Percentiles rank a stretch among this genome's conserved stretches.
phyloP scores from a whole-genome alignment of 1,140 invertebrate species.

The Holotrichia oblita region DNA sequence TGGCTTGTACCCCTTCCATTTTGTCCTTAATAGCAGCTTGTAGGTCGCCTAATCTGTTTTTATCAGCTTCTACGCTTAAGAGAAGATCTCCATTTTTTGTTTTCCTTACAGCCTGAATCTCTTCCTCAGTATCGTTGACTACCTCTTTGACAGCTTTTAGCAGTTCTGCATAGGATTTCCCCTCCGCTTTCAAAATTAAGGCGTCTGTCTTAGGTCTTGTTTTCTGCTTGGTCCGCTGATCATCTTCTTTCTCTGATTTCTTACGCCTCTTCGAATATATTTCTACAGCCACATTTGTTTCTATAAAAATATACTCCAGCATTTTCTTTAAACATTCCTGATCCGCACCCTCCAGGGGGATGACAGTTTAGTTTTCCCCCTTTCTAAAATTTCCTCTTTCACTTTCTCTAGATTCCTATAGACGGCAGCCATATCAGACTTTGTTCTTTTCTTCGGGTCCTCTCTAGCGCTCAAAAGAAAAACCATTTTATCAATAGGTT shows the following conservation, averaged over 20 bases:
- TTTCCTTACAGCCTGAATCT: neutral
- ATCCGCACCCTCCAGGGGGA: neutral
- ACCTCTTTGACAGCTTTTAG: neutral
- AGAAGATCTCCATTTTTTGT: constrained; percentile 13
- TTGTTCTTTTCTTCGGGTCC: neutral
- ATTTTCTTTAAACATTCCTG: neutral
- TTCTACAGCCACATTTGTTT: no score
- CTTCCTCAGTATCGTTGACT: neutral
- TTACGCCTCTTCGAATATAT: no score
- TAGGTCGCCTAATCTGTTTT: neutral
- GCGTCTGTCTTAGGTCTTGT: neutral
- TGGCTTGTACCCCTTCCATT: neutral
- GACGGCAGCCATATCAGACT: neutral
- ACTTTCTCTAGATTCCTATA: neutral
- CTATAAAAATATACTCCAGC: neutral
- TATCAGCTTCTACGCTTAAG: neutral
- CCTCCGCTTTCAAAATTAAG: neutral
- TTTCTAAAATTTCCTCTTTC: neutral
- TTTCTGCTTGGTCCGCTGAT: neutral
- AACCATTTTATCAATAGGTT: neutral
- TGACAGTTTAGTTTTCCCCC: neutral
- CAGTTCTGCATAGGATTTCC: constrained; percentile 5
- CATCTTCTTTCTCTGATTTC: neutral
- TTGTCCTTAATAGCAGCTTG: neutral
- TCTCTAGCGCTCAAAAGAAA: neutral